A percentile compares a stretch with the other conserved stretches of the same genome.
Evolutionary conservation across 1,140 invertebrate genomes (phyloP).

Genomic region (Cephus cinctus): DNA sequence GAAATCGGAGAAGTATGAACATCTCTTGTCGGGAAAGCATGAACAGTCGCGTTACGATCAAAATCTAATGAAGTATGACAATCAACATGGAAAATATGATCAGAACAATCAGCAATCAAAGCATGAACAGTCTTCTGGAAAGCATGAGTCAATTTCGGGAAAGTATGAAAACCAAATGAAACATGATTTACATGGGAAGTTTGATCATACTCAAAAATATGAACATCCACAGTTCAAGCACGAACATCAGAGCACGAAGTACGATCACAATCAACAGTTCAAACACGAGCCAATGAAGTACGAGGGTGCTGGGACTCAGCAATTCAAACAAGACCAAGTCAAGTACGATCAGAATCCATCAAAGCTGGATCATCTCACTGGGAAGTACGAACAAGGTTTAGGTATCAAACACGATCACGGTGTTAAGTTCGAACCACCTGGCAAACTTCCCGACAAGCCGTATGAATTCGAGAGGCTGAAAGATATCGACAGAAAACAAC

Average conservation of each 20-base stretch:
- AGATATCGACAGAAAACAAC: conserved; percentile 34
- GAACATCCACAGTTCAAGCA: background rate
- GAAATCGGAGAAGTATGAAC: conserved; percentile 41
- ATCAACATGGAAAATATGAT: conserved; percentile 20
- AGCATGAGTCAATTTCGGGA: conserved; percentile 3
- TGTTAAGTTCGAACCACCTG: conserved; percentile 33
- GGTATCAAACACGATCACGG: conserved; percentile 40
- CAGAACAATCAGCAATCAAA: conserved; percentile 20
- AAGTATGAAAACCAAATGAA: conserved; percentile 18
- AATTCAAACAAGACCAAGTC: conserved; percentile 13
- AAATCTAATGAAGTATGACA: conserved; percentile 12
- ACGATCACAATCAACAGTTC: conserved; percentile 32
- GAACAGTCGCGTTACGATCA: conserved; percentile 21
- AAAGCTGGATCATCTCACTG: conserved; percentile 19
- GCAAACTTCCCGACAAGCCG: conserved; percentile 35
- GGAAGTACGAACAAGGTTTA: conserved; percentile 30
- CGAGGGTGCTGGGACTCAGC: conserved; percentile 5
- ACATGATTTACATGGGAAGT: conserved; percentile 9
- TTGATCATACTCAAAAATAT: conserved; percentile 2
- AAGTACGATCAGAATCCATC: conserved; percentile 25
- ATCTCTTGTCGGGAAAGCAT: conserved; percentile 20
- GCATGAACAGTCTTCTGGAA: conserved; percentile 30
- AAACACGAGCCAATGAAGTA: conserved; percentile 30
- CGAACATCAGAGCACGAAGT: conserved; percentile 21
- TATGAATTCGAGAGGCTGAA: conserved; percentile 44